Percentiles rank a stretch among this genome's conserved stretches.
These are phyloP conservation scores for Danionella cerebrum DNA, from an alignment of 2,113 vertebrate genomes.

Conservation along the genomic window DNA sequence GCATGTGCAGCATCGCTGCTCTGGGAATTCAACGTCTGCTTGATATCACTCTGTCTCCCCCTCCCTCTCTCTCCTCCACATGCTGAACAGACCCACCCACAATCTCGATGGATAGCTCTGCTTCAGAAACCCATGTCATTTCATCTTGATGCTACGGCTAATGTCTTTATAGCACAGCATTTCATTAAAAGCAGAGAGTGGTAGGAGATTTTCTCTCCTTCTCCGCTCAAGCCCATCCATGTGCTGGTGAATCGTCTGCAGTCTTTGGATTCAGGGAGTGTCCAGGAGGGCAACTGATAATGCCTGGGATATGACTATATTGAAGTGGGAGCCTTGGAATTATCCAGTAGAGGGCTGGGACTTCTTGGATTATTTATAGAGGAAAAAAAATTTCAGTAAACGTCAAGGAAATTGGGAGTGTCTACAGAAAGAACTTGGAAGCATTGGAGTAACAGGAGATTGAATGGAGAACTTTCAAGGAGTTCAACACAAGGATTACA, in stretches of 20 bases:
- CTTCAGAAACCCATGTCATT: conserved; percentile 16
- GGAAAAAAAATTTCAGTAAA: too few relatives aligned
- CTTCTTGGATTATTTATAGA: background rate
- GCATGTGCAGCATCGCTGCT: background rate
- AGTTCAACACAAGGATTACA: too few relatives aligned
- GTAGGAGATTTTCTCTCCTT: background rate
- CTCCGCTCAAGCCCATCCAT: background rate
- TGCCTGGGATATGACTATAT: too few relatives aligned
- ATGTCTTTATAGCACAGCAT: conserved; percentile 5
- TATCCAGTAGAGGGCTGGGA: background rate
- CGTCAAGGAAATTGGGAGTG: background rate
- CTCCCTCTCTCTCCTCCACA: conserved; percentile 23
- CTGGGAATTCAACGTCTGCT: background rate
- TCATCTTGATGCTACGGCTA: background rate
- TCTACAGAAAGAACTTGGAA: background rate
- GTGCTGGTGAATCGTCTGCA: conserved; percentile 43
- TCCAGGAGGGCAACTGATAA: conserved; percentile 48
- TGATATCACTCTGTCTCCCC: background rate
- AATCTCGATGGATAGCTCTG: background rate
- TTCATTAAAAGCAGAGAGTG: background rate
- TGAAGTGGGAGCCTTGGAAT: background rate
- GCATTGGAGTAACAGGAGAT: background rate
- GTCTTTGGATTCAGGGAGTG: conserved; percentile 43
- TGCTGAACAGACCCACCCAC: conserved; percentile 16
- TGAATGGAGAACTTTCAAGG: too few relatives aligned